Percentiles rank a stretch among this genome's conserved stretches.
phyloP scores from a whole-genome alignment of 1,140 invertebrate species.

The Drosophila oshimai region DNA sequence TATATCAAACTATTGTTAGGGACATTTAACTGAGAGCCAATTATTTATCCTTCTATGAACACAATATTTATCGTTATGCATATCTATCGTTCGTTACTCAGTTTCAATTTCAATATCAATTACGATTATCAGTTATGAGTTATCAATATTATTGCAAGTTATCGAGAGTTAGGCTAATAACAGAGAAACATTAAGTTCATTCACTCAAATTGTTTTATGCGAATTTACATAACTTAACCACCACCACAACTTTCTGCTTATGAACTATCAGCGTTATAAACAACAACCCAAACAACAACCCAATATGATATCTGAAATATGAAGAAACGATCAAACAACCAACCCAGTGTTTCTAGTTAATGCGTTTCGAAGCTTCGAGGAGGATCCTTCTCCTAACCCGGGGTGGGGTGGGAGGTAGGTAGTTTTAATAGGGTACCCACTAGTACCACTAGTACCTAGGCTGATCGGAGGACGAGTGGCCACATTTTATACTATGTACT shows the following conservation, averaged over 20 bases:
- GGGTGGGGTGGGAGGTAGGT: conserved; percentile 6
- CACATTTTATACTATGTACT: conserved; percentile 46
- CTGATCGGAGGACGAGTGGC: conserved; percentile 34
- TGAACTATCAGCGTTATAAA: conserved; percentile 55
- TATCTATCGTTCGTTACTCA: conserved; percentile 69
- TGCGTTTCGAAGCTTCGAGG: conserved; percentile 40
- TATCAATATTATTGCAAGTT: conserved; percentile 62
- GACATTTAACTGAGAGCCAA: conserved; percentile 71
- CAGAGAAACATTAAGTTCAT: conserved; percentile 66
- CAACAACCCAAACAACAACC: conserved; percentile 18
- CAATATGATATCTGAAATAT: conserved; percentile 40
- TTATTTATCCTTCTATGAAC: conserved; percentile 47
- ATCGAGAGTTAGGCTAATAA: conserved; percentile 75
- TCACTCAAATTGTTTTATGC: conserved; percentile 71
- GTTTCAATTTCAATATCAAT: conserved; percentile 60
- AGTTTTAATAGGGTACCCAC: conserved; percentile 4
- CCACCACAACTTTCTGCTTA: conserved; percentile 54
- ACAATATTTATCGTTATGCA: conserved; percentile 52
- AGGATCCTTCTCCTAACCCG: background rate
- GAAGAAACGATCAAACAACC: conserved; percentile 32
- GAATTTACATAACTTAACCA: conserved; percentile 59
- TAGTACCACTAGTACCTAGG: conserved; percentile 50
- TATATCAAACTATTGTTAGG: conserved; percentile 43
- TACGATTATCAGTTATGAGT: conserved; percentile 38
- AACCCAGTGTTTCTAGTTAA: conserved; percentile 65